Base-by-base conservation (phyloP, 2,113 vertebrate species). In the Ifrita kowaldi region DNA sequence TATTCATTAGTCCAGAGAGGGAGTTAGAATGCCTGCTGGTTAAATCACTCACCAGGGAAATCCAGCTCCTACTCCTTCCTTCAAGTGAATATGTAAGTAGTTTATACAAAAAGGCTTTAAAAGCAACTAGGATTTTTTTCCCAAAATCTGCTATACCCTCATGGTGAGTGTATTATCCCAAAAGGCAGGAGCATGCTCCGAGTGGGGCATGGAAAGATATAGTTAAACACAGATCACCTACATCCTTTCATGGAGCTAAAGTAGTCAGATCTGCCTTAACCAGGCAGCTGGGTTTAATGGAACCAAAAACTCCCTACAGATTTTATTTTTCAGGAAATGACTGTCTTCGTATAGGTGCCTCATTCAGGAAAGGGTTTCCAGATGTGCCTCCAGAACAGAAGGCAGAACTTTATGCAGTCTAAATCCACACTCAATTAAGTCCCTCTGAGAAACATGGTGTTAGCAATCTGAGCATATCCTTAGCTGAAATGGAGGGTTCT, bases 1-100 rank as follows among this genome's bases (percentile, higher is more conserved):
- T 97, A 97, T 96, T 96, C 94, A 97, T 97, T 96, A 96, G 75
- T 73, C 68, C 76, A 90, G 95, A 95, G 85, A 92, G 75, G 77
- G 92, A 86, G 92, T 88, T 74, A 86, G 83, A 92, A 95, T 95
- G 95, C 95, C 91, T 96, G 64, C 76, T 96, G 83, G 86, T 96
- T 95, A 96, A 95, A 94, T 84, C 79, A 81, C 79, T 92, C 96
- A 96, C 79, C 19, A 63, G 96, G 96, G 95, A 95, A 93, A 96
- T 94, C 55, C 89, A 86, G 47, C 75, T 90, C 71, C 82, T 85
- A 76, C 57, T 97, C 67, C 55, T 92, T 94, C 63, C 70, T 94
- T 81, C 63, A 74, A 90, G 71, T 84, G 63, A 96, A 93, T 97
- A 92, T 77, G 56, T 50, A 93, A 95, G 83, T 52, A 74, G 63